A percentile compares a stretch with the other conserved stretches of the same genome.
Evolutionary conservation across 2,888 invertebrate genomes (phyloP).

Genomic region (Microchrysa polita): DNA sequence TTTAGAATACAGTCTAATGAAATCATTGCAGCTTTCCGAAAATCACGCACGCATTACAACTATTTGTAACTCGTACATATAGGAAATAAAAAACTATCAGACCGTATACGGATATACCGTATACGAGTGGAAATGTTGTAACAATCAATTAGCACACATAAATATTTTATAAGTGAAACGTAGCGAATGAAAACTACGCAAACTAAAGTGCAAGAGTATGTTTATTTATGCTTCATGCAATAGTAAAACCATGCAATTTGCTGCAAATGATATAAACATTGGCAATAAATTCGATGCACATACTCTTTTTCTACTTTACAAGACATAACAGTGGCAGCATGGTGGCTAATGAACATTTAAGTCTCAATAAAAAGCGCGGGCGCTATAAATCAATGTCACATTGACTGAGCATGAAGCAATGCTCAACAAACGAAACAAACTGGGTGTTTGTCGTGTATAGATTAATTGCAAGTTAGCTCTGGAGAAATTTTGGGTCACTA

Average conservation of each 20-base stretch:
- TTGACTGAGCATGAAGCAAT: conserved; percentile 40
- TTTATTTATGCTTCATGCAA: too few species aligned
- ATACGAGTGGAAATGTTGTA: background rate
- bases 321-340: background rate
- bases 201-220: too few species aligned
- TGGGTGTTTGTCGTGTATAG: background rate
- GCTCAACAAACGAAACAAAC: conserved; percentile 30
- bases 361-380: conserved; percentile 36
- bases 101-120: background rate
- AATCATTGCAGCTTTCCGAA: too few species aligned
- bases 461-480: background rate
- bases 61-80: too few species aligned
- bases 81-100: conserved; percentile 10
- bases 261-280: background rate
- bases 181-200: too few species aligned
- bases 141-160: background rate
- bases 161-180: background rate
- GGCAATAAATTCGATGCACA: background rate
- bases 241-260: conserved; percentile 4
- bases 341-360: conserved; percentile 1
- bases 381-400: conserved; percentile 42
- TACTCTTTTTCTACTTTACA: background rate
- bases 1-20: too few species aligned
- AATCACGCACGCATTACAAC: too few species aligned
- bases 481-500: too few species aligned